Evolutionary conservation across 2,888 invertebrate species (phyloP).

Genomic region (Ornithoptera alexandrae): DNA sequence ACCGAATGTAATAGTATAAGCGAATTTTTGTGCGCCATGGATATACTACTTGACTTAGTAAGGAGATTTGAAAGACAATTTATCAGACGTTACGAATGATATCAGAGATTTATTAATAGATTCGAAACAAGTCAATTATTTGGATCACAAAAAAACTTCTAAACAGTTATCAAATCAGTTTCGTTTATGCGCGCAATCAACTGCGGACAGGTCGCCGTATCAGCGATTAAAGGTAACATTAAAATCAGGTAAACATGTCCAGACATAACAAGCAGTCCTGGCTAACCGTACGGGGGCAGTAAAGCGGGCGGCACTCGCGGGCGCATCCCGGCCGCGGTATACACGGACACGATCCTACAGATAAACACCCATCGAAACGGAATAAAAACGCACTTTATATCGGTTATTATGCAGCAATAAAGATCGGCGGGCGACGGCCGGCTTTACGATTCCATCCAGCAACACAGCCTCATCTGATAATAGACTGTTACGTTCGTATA

Average conservation of each 20-base stretch:
- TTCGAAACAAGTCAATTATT: too few species aligned
- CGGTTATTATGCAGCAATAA: conserved; percentile 73
- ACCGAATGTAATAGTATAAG: too few species aligned
- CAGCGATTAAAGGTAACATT: conserved; percentile 5
- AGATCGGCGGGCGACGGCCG: conserved; percentile 40
- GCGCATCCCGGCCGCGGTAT: conserved; percentile 42
- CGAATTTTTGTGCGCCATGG: too few species aligned
- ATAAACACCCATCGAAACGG: conserved; percentile 67
- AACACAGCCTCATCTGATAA: conserved; percentile 62
- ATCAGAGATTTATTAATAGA: too few species aligned
- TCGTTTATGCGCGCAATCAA: conserved; percentile 12
- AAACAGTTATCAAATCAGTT: not conserved
- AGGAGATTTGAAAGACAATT: too few species aligned
- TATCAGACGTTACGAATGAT: too few species aligned
- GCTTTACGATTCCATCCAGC: conserved; percentile 44
- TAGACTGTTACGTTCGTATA: conserved; percentile 55
- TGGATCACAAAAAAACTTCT: not conserved
- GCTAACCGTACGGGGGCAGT: conserved; percentile 14
- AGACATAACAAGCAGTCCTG: conserved; percentile 5
- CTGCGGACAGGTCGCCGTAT: conserved; percentile 9
- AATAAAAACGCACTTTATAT: conserved; percentile 66
- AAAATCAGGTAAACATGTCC: conserved; percentile 18
- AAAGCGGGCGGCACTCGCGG: conserved; percentile 40
- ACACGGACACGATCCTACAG: conserved; percentile 55
- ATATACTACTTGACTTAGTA: too few species aligned